Evolutionary conservation across 2,113 vertebrate species (phyloP).

Genomic region (Thamnophis sirtalis): DNA sequence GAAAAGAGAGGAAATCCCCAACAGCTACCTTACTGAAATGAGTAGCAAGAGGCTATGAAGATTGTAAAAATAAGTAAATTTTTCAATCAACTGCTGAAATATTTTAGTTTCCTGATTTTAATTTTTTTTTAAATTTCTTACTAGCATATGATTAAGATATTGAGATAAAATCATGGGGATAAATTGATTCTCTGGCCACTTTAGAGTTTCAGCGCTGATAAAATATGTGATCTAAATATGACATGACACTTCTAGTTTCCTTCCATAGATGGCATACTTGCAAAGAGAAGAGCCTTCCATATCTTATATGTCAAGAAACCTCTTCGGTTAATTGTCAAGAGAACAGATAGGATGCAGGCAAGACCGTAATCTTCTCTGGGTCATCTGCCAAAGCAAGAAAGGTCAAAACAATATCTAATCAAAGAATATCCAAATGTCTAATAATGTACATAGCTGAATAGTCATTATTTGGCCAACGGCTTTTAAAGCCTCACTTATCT

Average conservation of each 20-base stretch:
- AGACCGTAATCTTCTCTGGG: conserved; percentile 1
- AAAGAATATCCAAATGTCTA: conserved; percentile 2
- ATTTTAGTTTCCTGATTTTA: not conserved
- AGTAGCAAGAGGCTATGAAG: not conserved
- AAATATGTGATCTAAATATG: conserved; percentile 1
- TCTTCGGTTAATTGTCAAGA: conserved; percentile 3
- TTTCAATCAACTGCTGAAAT: not conserved
- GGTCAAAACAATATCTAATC: conserved; percentile 7
- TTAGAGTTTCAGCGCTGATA: not conserved
- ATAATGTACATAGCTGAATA: not conserved
- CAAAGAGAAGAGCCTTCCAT: not conserved
- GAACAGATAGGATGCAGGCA: conserved; percentile 18
- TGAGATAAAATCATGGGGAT: not conserved
- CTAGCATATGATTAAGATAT: not conserved
- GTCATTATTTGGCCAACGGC: not conserved
- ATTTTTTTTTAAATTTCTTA: not conserved
- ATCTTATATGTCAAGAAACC: not conserved
- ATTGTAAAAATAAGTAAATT: not conserved
- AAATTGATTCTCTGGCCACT: not conserved
- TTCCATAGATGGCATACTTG: conserved; percentile 30
- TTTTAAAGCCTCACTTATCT: conserved; percentile 4
- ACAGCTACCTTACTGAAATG: not conserved
- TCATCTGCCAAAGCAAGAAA: conserved; percentile 13
- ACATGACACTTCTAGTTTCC: conserved; percentile 3
- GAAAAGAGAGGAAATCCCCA: not conserved